These are phyloP conservation scores for Pogoniulus pusillus DNA, from an alignment of 2,797 vertebrate species.

Conservation along the genomic window DNA sequence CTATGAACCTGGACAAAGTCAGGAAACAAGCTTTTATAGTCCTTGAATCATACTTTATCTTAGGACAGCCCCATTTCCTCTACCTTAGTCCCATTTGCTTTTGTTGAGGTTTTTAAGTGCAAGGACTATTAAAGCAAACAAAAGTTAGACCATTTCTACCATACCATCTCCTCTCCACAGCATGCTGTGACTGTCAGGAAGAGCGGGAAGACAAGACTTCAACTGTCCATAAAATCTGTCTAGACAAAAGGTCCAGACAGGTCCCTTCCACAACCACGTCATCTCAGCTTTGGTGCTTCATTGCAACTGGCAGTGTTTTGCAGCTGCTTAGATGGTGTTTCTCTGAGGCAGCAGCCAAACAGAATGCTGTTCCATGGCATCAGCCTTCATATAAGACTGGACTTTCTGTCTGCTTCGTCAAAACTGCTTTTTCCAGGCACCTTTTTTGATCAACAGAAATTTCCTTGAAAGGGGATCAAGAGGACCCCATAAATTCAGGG, in stretches of 20 bases:
- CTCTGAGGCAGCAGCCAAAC: neutral
- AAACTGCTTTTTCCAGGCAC: neutral
- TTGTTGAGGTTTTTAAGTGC: neutral
- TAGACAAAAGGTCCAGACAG: slow-evolving; percentile 36
- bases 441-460: neutral
- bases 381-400: neutral
- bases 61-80: neutral
- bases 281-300: neutral
- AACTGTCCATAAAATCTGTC: slow-evolving; percentile 5
- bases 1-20: neutral
- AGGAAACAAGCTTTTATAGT: neutral
- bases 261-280: neutral
- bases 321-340: neutral
- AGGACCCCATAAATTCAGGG: neutral
- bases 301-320: neutral
- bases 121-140: neutral
- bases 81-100: neutral
- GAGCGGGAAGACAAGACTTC: neutral
- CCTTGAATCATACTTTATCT: neutral
- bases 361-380: too few species aligned
- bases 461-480: neutral
- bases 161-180: neutral
- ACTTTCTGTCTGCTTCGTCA: neutral
- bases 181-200: slow-evolving; percentile 5
- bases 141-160: neutral